Base-by-base conservation (phyloP, 2,797 vertebrate genomes). In the Lutjanus campechanus region DNA sequence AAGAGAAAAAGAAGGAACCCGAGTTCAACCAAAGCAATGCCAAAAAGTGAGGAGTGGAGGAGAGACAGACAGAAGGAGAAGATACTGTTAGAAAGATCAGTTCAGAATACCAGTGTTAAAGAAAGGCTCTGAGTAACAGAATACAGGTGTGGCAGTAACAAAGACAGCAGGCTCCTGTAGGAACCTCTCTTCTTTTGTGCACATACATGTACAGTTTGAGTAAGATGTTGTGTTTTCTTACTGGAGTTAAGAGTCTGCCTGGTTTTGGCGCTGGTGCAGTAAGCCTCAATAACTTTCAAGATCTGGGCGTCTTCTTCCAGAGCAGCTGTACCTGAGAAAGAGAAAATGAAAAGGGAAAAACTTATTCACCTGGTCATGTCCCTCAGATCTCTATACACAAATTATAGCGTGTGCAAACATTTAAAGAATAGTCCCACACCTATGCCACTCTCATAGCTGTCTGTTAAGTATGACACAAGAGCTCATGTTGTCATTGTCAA, bases 211-310 rank as follows among this genome's bases (percentile, higher is more conserved):
- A 16, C 7, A 25, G 36, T 47, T 15, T 1, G 3, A 69, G 50
- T 56, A 19, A 40, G 11, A 66, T 19, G 50, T 51, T 7, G 44
- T 25, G 53, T 73, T 77, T 64, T 96, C 98, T 99, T 97, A 99
- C 98, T 99, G 85, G 98, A 99, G 92, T 99, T 99, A 72, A 99
- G 96, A 0, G 98, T 99, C 94, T 99, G 98, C 72, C 98, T 95
- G 36, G 98, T 99, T 94, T 99, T 99, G 92, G 98, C 98, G 81
- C 98, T 99, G 91, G 98, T 99, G 93, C 98, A 99, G 91, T 99
- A 99, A 0, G 98, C 98, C 89, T 99, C 98, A 11, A 99, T 99
- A 53, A 99, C 98, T 92, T 99, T 99, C 75, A 99, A 96, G 92
- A 99, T 99, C 91, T 99, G 98, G 22, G 98, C 97, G 4, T 99